Base-by-base conservation (phyloP, 2,113 vertebrate genomes). In the Ctenomys sociabilis region DNA sequence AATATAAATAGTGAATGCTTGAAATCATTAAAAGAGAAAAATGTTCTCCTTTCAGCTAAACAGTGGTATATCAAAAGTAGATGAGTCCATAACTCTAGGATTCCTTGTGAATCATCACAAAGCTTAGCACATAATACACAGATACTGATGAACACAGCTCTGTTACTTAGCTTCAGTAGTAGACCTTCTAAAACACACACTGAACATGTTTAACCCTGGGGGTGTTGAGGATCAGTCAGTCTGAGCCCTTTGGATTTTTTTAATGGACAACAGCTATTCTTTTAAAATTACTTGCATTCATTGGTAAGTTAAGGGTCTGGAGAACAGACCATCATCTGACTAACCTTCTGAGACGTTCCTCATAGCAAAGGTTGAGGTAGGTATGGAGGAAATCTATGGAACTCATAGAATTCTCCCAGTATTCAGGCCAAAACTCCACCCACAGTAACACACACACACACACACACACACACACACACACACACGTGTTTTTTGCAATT, bases 21-120 rank as follows among this genome's bases (percentile, higher is more conserved):
- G 97, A 96, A 92, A 97, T 97, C 97, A 95, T 98, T 98, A 98
- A 95, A 30, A 64, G 89, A 96, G 90, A 97, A 97, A 95, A 98
- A 98, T 98, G 96, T 94, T 49, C 94, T 98, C 95, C 96, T 96
- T 98, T 98, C 95, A 92, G 85, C 96, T 96, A 95, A 97, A 97
- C 98, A 95, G 83, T 30, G 19, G 28, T 90, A 52, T 89, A 95
- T 97, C 93, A 88, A 96, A 97, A 98, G 97, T 81, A 97, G 98
- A 97, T 97, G 94, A 98, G 95, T 64, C 91, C 88, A 84, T 83
- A 28, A n/a, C 35, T 95, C 32, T 95, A 90, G 95, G 92, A 97
- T 93, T 92, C 35, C 96, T 97, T 63, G 0, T 97, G 97, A 97
- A 94, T 96, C 95, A 72, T 85, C 88, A 81, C 77, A 64, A 82